Conservation (phyloP, 2,797 vertebrate species). For the Kryptolebias ocellatus region DNA sequence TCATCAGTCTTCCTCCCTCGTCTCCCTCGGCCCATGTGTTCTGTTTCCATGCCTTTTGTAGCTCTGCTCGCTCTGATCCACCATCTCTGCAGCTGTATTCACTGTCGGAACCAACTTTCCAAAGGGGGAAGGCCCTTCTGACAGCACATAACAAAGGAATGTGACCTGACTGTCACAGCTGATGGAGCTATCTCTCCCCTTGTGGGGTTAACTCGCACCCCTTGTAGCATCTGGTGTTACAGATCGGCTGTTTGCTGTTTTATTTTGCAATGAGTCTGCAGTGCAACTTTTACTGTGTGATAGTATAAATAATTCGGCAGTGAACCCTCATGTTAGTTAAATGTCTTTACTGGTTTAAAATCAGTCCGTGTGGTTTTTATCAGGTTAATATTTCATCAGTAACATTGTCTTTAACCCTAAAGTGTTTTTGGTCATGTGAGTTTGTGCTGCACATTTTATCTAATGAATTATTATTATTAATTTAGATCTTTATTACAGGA, state of each 20-base stretch:
- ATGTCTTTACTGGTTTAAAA: too few species aligned
- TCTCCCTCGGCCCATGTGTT: slow-evolving; percentile 43
- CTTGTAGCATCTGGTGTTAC: slow-evolving; percentile 29
- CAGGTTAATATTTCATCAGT: too few species aligned
- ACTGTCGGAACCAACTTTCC: slow-evolving; percentile 58
- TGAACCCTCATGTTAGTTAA: too few species aligned
- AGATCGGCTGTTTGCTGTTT: slow-evolving; percentile 50
- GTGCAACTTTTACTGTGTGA: too few species aligned
- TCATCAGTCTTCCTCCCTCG: neutral
- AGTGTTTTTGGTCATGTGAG: too few species aligned
- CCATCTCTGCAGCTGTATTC: slow-evolving; percentile 68
- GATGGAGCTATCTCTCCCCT: slow-evolving; percentile 56
- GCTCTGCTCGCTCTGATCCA: slow-evolving; percentile 57
- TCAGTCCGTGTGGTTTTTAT: too few species aligned
- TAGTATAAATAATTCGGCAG: too few species aligned
- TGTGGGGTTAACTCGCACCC: slow-evolving; percentile 44
- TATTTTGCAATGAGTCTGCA: too few species aligned
- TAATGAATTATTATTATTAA: too few species aligned
- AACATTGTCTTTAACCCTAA: too few species aligned
- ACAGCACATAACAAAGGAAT: slow-evolving; percentile 74
- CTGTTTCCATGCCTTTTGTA: slow-evolving; percentile 61
- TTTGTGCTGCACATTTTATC: too few species aligned
- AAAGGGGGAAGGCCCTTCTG: slow-evolving; percentile 53
- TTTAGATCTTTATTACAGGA: too few species aligned
- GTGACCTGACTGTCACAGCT: slow-evolving; percentile 70